Conservation (phyloP, 2,888 invertebrate genomes). For the Dolomedes plantarius region DNA sequence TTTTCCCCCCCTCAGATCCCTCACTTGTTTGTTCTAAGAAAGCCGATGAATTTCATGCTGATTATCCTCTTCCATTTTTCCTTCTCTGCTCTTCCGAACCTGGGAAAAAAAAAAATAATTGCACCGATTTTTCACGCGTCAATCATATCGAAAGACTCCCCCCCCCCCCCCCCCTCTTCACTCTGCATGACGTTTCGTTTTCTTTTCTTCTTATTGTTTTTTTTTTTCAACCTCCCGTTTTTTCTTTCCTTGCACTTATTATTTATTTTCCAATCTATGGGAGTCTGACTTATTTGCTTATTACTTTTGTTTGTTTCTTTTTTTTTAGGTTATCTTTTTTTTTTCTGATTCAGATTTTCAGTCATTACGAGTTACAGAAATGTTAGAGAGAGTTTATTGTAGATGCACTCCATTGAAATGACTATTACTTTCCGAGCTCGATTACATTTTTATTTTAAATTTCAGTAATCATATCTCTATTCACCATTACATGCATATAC, state of each 20-base stretch:
- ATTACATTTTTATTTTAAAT: no score
- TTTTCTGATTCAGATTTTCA: no score
- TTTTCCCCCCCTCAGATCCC: background rate
- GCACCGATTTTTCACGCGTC: constrained; percentile 58
- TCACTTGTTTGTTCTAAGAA: constrained; percentile 45
- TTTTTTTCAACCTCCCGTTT: background rate
- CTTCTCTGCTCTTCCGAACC: background rate
- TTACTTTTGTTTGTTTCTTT: background rate
- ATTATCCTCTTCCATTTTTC: background rate
- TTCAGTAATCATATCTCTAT: no score
- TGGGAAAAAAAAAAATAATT: constrained; percentile 51
- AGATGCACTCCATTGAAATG: no score
- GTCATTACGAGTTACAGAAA: no score
- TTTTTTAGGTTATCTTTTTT: background rate
- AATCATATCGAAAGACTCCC: constrained; percentile 6
- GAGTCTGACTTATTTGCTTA: background rate
- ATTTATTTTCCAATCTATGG: background rate
- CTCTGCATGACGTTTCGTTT: constrained; percentile 13
- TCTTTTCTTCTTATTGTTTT: background rate
- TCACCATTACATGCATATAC: no score
- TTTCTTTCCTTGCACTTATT: background rate
- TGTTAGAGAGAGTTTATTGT: no score
- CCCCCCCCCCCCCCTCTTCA: background rate
- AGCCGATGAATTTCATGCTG: constrained; percentile 56
- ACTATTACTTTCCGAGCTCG: no score